Evolutionary conservation across 2,888 invertebrate species (phyloP).

Genomic region (Ryuthela nishihirai): DNA sequence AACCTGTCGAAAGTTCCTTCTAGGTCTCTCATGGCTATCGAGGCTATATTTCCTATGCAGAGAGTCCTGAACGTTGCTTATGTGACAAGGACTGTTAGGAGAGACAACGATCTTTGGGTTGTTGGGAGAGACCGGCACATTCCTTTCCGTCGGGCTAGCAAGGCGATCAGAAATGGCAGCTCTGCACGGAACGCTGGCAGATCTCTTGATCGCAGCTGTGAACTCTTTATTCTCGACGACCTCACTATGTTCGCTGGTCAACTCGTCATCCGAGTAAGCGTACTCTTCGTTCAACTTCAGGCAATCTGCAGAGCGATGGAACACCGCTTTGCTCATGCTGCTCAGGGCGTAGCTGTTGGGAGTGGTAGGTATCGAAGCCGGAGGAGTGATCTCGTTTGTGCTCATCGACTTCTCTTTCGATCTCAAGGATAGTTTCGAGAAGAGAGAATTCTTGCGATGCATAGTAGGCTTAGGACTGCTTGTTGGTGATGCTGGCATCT

Average conservation of each 20-base stretch:
- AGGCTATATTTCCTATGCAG: constrained; percentile 30
- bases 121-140: constrained; percentile 11
- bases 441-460: constrained; percentile 29
- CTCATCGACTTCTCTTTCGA: constrained; percentile 41
- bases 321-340: constrained; percentile 13
- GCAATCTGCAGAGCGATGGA: constrained; percentile 38
- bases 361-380: constrained; percentile 14
- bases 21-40: constrained; percentile 29
- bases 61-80: constrained; percentile 3
- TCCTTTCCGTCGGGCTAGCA: constrained; percentile 15
- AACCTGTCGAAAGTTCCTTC: constrained; percentile 1
- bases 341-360: constrained; percentile 7
- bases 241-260: constrained; percentile 25
- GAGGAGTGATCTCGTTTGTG: constrained; percentile 38
- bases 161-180: constrained; percentile 10
- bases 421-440: constrained; percentile 33
- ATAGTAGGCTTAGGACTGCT: constrained; percentile 15
- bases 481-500: constrained; percentile 17
- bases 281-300: constrained; percentile 37
- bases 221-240: constrained; percentile 15
- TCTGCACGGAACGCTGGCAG: constrained; percentile 74
- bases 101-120: constrained; percentile 20
- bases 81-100: neutral
- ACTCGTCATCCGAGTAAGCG: constrained; percentile 30
- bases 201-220: constrained; percentile 52